Base-by-base conservation (phyloP, 2,797 vertebrate species). In the Echeneis naucrates region DNA sequence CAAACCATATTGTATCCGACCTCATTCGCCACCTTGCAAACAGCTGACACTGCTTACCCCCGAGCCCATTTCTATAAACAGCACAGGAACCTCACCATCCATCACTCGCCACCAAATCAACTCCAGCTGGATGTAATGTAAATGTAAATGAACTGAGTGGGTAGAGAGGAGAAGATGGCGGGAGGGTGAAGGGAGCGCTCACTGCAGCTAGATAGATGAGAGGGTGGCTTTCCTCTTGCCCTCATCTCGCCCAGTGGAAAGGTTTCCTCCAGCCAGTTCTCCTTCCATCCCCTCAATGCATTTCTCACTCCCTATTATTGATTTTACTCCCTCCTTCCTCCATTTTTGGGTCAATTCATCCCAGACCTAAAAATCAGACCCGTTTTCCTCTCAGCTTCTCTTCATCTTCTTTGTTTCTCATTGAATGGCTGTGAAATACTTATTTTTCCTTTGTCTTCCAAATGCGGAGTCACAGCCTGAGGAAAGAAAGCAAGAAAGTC, bases 111-210 rank as follows among this genome's bases (percentile, higher is more conserved):
- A 82, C 78, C 88, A 86, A 86, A 91, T 89, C 88, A 88, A 85
- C 85, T 89, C 85, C 80, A 83, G 89, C 86, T 88, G 88, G 78
- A 83, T 87, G 80, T 89, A 92, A 92, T 92, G 92, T 90, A 93
- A 93, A 93, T 92, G 90, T 89, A 92, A 92, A 93, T 92, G 87
- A 91, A 89, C 69, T 80, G 88, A 90, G 86, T 86, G 79, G 86
- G 88, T 77, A 59, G 71, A 80, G 72, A 75, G 56, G 72, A 44
- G 72, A 70, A 75, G 76, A 75, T 50, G 73, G 77, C 71, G 66
- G 74, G 26, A 58, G 64, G 17, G 26, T 5, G 62, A 69, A 60
- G 67, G 53, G 52, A 74, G 65, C 40, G 72, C 50, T 71, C 50
- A 44, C n/a, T 44, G 58, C 58, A 45, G 65, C 72, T 69, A 30